Percentiles rank a stretch among this genome's conserved stretches.
phyloP scores from a whole-genome alignment of 2,113 vertebrate genomes.

The Melanostigma gelatinosum region DNA sequence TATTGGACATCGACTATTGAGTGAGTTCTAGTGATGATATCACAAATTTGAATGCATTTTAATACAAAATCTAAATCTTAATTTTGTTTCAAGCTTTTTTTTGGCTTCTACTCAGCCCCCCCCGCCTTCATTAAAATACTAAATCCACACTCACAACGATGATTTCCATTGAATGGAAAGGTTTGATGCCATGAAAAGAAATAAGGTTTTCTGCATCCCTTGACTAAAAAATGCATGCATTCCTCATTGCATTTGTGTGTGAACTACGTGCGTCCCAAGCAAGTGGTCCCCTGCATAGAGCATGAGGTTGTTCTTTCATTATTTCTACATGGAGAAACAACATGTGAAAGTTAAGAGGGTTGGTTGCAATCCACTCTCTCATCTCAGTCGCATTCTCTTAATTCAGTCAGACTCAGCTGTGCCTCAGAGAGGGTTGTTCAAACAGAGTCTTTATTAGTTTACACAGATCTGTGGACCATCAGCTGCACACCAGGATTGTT shows the following conservation, averaged over 20 bases:
- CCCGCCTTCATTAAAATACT: not conserved
- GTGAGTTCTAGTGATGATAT: not conserved
- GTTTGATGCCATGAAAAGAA: not conserved
- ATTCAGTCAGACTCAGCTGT: constrained; percentile 1
- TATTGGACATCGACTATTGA: not conserved
- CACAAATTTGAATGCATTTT: not conserved
- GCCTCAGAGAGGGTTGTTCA: not conserved
- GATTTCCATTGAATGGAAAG: not conserved
- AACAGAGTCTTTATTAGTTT: not conserved
- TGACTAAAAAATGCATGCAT: not conserved
- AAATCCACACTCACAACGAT: not conserved
- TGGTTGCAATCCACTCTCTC: not conserved
- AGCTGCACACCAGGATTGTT: not conserved
- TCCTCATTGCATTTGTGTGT: not conserved
- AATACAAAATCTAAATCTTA: not conserved
- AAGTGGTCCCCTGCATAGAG: not conserved
- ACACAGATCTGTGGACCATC: not conserved
- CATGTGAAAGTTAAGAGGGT: not conserved
- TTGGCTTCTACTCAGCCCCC: not conserved
- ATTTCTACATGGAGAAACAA: constrained; percentile 1
- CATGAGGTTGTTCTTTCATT: constrained; percentile 6
- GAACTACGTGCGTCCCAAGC: not conserved
- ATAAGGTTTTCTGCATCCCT: not conserved
- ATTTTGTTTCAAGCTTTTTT: not conserved
- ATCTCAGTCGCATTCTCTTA: not conserved